Base-by-base conservation (phyloP, 1,140 invertebrate species). In the Panagrolaimus sp. region DNA sequence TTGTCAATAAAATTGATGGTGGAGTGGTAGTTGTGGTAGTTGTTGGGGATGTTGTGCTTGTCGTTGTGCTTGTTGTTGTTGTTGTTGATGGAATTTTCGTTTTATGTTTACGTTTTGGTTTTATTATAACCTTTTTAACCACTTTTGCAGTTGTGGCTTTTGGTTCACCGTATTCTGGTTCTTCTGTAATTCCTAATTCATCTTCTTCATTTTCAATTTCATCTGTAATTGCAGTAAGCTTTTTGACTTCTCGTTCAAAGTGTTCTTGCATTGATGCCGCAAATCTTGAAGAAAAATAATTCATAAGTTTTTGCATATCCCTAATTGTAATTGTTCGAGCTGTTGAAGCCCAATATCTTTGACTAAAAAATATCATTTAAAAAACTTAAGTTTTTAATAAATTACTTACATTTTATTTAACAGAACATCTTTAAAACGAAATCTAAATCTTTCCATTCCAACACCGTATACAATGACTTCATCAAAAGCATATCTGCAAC, bases 221-320 rank as follows among this genome's bases (percentile, higher is more conserved):
- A 58, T 58, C 28, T 2, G 52, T 58, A 26, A 58, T 28, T 8
- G 52, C 52, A 1, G 52, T 58, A 12, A 58, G n/a, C 28, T 28
- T 58, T 26, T 58, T 58, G 17, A 58, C 28, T 58, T 58, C 52
- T 58, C 28, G 14, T n/a, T 58, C 52, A 28, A 58, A 58, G 12
- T 58, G 52, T 21, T 58, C 52, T 58, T 58, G 21, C 52, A 58
- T 58, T n/a, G 21, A 26, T 58, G 21, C 52, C 14, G 52, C 52
- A 58, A 58, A 58, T 26, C 52, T 21, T 26, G 21, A 26, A 1
- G 52, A 58, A 24, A 58, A 58, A 28, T 58, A 58, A 28, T 58
- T 58, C 52, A 58, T 58, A 1, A 58, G n/a, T n/a, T 58, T 58
- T 58, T 58, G 52, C 52, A 58, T 58, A 8, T 58, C 52, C 17